Percentiles rank a stretch among this genome's conserved stretches.
These are phyloP conservation scores for Drosophila micromelanica DNA, from an alignment of 1,140 invertebrate genomes.

Conservation along the genomic window DNA sequence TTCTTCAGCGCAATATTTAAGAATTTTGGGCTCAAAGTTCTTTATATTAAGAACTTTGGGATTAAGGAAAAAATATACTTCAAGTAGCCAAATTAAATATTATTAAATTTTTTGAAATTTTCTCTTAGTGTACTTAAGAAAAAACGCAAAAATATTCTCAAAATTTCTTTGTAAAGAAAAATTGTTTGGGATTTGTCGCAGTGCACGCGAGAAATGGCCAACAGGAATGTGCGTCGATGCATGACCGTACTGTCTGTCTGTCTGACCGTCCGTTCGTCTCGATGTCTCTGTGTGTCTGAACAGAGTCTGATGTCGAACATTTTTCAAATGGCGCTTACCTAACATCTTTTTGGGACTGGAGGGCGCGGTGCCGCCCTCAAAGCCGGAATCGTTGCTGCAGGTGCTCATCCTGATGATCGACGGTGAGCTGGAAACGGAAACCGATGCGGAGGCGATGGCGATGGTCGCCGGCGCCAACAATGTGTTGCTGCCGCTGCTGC, in stretches of 20 bases:
- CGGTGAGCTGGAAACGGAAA: conserved; percentile 40
- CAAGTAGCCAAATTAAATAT: no score
- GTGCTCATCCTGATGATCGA: conserved; percentile 84
- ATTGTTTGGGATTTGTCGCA: no score
- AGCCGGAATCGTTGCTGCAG: conserved; percentile 84
- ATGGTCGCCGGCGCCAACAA: neutral
- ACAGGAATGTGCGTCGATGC: neutral
- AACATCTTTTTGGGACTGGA: conserved; percentile 84
- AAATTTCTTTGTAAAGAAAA: no score
- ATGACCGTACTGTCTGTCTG: neutral
- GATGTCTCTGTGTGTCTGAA: no score
- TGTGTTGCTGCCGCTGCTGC: conserved; percentile 3
- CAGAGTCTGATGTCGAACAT: no score
- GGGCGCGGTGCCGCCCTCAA: conserved; percentile 83
- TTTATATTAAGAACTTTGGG: no score
- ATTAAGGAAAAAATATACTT: neutral
- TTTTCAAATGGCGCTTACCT: conserved; percentile 67
- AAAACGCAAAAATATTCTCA: no score
- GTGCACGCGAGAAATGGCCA: conserved; percentile 2
- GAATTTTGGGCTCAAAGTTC: no score
- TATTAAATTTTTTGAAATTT: no score
- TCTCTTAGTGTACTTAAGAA: no score
- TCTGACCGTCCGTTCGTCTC: neutral
- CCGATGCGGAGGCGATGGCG: conserved; percentile 1
- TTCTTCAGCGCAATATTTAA: no score